Evolutionary conservation across 2,113 vertebrate species (phyloP).

Genomic region (Chloroceryle aenea): DNA sequence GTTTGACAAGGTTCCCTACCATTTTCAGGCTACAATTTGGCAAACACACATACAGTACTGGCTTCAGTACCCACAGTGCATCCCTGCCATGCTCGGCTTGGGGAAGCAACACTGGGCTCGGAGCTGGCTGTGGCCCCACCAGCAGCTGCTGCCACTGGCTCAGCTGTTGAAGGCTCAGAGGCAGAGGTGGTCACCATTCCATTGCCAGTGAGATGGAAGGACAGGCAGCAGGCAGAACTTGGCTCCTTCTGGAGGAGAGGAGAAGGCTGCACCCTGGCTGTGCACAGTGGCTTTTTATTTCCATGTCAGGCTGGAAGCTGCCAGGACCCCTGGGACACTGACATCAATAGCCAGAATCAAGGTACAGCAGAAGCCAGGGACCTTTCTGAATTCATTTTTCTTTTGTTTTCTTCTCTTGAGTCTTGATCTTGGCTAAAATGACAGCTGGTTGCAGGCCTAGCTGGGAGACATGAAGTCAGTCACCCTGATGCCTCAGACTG

Average conservation of each 20-base stretch:
- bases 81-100: rapidly evolving
- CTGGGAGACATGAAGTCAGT: constrained; percentile 14
- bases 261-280: background rate
- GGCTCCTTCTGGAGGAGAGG: background rate
- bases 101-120: background rate
- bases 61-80: rapidly evolving
- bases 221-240: background rate
- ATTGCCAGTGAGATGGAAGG: rapidly evolving
- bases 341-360: background rate
- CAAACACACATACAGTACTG: rapidly evolving
- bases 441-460: background rate
- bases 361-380: background rate
- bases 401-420: constrained; percentile 4
- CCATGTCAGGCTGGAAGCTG: background rate
- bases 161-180: background rate
- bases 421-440: background rate
- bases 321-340: background rate
- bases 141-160: rapidly evolving
- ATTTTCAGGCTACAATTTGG: background rate
- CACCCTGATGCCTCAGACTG: background rate
- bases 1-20: background rate
- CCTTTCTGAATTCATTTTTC: constrained; percentile 3
- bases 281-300: rapidly evolving
- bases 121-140: background rate
- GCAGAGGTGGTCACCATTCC: background rate